Base-by-base conservation (phyloP, 2,888 invertebrate genomes). In the Apotomis betuletana region DNA sequence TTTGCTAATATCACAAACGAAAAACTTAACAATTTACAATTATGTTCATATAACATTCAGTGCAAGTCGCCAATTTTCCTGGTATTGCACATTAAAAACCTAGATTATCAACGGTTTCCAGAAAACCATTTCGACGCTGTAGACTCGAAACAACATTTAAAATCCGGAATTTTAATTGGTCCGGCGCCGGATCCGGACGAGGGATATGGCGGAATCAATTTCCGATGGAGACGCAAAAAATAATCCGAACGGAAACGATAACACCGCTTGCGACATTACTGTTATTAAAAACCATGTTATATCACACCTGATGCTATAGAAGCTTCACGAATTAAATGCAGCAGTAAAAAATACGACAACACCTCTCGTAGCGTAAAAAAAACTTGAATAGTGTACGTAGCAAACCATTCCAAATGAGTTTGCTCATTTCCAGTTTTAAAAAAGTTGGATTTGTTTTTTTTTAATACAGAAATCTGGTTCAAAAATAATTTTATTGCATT, bases 81-180 rank as follows among this genome's bases (percentile, higher is more conserved):
- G 9, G 12, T 27, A 41, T 36, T 38, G 38, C 36, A 57, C 36
- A 27, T 38, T 38, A 3, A 41, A 58, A 58, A n/a, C 5, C 6
- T 6, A 41, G 41, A 41, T 41, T 41, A n/a, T 10, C 41, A 38
- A 44, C 54, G 52, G 36, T 64, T 38, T 13, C 4, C 44, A 55
- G 54, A 69, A 58, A 69, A 46, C 64, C 27, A 64, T 64, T 70
- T 59, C n/a, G 27, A 44, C 55, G 44, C 13, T 36, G 63, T 27
- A 36, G 59, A 13, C 46, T 15, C 10, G 46, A 60, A 68, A 68
- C 54, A 46, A 49, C 54, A 60, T 60, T 59, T 59, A 46, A 65
- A 65, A 60, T 60, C 54, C 46, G 36, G 15, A 46, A 60, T 60
- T 65, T 70, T 70, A 70, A 70, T 70, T 70, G 65, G 49, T 54